These are phyloP conservation scores for Hystrix cristata DNA, from an alignment of 2,113 vertebrate species.

Conservation along the genomic window DNA sequence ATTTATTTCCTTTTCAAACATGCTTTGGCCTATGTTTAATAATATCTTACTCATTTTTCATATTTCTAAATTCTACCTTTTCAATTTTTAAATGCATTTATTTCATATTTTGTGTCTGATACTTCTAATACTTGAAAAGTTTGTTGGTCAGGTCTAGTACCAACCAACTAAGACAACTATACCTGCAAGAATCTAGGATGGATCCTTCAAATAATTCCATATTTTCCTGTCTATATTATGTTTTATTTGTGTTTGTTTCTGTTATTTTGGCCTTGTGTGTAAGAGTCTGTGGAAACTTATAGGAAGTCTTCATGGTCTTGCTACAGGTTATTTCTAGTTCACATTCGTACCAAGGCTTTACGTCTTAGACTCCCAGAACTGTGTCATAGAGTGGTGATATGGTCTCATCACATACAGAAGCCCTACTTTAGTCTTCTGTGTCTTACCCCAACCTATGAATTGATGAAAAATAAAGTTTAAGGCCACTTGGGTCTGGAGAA, in stretches of 20 bases:
- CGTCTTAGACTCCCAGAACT: neutral
- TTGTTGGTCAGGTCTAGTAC: neutral
- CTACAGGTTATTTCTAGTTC: constrained; percentile 9
- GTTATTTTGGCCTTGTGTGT: neutral
- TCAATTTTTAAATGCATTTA: neutral
- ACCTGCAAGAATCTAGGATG: neutral
- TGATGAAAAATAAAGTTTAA: neutral
- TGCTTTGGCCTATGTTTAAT: neutral
- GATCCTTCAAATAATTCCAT: neutral
- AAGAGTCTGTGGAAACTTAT: neutral
- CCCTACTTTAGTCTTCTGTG: neutral
- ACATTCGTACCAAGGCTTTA: neutral
- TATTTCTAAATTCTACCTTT: neutral
- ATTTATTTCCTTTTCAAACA: constrained; percentile 1
- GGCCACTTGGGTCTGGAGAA: neutral
- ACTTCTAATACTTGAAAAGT: neutral
- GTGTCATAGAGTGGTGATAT: neutral
- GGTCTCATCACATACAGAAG: neutral
- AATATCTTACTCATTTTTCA: neutral
- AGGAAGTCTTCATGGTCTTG: neutral
- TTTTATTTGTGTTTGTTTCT: neutral
- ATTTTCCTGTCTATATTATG: neutral
- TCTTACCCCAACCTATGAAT: neutral
- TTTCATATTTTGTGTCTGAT: neutral
- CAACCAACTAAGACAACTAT: too few relatives aligned